phyloP scores from a whole-genome alignment of 2,888 invertebrate genomes.

The Sarcophaga rosellei region DNA sequence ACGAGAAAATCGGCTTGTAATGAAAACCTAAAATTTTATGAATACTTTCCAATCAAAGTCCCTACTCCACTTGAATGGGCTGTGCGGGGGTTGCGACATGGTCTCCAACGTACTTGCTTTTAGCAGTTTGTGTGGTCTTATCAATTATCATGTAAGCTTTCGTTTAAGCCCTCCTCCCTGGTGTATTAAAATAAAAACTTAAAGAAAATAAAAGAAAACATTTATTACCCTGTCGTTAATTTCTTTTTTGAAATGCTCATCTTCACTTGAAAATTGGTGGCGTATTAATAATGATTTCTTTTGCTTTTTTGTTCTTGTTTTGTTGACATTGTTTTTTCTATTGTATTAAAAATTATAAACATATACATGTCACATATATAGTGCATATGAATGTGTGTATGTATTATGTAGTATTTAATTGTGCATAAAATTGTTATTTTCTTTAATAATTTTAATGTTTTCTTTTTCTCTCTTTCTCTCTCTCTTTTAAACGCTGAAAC shows the following conservation, averaged over 20 bases:
- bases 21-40: conserved; percentile 27
- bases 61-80: neutral
- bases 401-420: conserved; percentile 42
- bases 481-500: conserved; percentile 45
- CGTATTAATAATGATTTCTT: neutral
- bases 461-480: conserved; percentile 49
- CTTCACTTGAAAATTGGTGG: neutral
- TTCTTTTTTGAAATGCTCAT: neutral
- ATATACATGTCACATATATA: no score
- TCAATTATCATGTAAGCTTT: conserved; percentile 23
- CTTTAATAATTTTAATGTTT: conserved; percentile 56
- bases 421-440: conserved; percentile 62
- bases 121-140: conserved; percentile 49
- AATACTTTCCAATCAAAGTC: neutral
- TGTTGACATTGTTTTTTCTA: conserved; percentile 6
- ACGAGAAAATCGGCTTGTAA: neutral
- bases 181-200: neutral
- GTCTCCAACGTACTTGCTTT: conserved; percentile 44
- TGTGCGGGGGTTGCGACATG: neutral
- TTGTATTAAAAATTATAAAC: neutral
- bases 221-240: neutral
- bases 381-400: no score
- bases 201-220: neutral
- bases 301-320: neutral
- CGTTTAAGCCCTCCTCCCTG: neutral